Base-by-base conservation (phyloP, 2,888 invertebrate genomes). In the Hemistola chrysoprasaria region DNA sequence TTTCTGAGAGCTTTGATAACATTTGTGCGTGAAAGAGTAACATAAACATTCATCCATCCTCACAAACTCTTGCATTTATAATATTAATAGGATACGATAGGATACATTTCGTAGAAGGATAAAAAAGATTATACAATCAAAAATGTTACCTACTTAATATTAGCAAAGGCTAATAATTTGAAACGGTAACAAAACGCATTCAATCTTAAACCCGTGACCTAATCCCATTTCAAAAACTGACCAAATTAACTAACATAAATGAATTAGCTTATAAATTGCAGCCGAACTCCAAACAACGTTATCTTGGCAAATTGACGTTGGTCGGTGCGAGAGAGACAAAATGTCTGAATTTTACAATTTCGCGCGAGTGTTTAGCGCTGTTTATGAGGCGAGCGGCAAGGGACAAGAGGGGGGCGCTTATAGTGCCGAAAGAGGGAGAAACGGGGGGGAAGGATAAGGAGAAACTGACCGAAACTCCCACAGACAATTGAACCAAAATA, bases 281-380 rank as follows among this genome's bases (percentile, higher is more conserved):
- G 56, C 58, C 49, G 48, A 60, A 74, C 76, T 36, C 42, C 36
- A 37, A 44, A 52, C 43, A 78, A 74, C 77, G 78, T 84, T 85
- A 84, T 84, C 84, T 79, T 83, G 78, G 68, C 77, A 81, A 85
- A 84, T 84, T 82, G 85, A 78, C 73, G 70, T 63, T 65, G 56
- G 56, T 59, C 64, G 56, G 71, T 52, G 56, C 69, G 77, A 74
- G 63, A 24, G 78, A 66, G 75, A 78, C 71, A 71, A 65, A 75
- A 71, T 61, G 64, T 62, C 65, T 68, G 61, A 84, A 84, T 82
- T 84, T 83, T 79, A 83, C 83, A 83, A 85, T 85, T 85, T 79
- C 70, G 79, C 74, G 52, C 71, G 67, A 65, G 68, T 83, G 78
- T 84, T 87, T 84, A 83, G 78, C 72, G 62, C 69, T 84, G 84